These are phyloP conservation scores for Caenorhabditis sp. DNA, from an alignment of 2,888 invertebrate species.

Conservation along the genomic window DNA sequence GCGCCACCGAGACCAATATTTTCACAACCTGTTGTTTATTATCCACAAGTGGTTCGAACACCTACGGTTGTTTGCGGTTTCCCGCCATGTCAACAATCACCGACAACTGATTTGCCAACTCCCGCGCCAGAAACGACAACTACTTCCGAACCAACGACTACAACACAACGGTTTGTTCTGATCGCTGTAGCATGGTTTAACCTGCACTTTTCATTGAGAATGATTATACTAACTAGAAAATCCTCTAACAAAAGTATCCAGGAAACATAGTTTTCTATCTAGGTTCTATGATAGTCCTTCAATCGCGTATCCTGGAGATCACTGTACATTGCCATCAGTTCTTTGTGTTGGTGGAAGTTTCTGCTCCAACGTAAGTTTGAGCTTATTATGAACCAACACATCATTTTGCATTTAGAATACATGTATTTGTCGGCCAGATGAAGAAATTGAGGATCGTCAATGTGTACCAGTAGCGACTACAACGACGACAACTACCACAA, in stretches of 20 bases:
- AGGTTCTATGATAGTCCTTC: conserved; percentile 42
- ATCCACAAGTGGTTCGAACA: conserved; percentile 31
- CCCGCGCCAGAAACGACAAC: conserved; percentile 28
- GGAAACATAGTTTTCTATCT: not conserved
- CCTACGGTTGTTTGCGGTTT: conserved; percentile 19
- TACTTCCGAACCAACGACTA: conserved; percentile 21
- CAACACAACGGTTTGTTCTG: conserved; percentile 30
- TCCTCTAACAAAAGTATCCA: conserved; percentile 20
- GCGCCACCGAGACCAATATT: conserved; percentile 33
- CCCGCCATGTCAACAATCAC: conserved; percentile 33
- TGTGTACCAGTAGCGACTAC: conserved; percentile 38
- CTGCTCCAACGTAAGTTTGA: conserved; percentile 35
- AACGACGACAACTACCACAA: conserved; percentile 26
- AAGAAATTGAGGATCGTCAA: conserved; percentile 41
- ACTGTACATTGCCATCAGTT: conserved; percentile 34
- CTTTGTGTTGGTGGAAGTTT: conserved; percentile 55
- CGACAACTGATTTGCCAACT: conserved; percentile 29
- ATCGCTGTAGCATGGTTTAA: not conserved
- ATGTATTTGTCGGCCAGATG: conserved; percentile 49
- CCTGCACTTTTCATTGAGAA: conserved; percentile 30
- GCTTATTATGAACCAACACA: not conserved
- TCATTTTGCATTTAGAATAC: conserved; percentile 40
- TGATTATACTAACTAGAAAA: conserved; percentile 23
- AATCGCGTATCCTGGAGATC: conserved; percentile 51
- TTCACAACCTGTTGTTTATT: conserved; percentile 33